Percentiles rank a stretch among this genome's conserved stretches.
Conservation (phyloP, 2,797 vertebrate species). For the Peromyscus aztecus region DNA sequence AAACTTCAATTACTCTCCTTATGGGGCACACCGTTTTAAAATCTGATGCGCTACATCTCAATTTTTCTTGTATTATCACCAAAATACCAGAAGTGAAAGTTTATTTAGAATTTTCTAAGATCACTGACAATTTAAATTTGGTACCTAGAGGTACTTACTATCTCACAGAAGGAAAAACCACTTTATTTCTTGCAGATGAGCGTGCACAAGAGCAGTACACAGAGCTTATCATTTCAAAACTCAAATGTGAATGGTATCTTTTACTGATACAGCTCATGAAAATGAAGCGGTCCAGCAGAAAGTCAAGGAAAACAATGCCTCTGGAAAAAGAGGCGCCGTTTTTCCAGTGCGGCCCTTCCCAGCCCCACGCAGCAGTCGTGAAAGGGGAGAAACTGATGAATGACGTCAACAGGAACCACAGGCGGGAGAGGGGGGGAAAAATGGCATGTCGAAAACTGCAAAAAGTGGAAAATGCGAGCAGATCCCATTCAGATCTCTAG, state of each 20-base stretch:
- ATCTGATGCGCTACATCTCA: neutral
- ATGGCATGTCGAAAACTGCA: slow-evolving; percentile 53
- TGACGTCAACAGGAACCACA: neutral
- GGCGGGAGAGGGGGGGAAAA: slow-evolving; percentile 56
- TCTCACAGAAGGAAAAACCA: neutral
- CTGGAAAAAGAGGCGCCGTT: slow-evolving; percentile 36
- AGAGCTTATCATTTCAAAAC: slow-evolving; percentile 37
- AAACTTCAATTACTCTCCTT: neutral
- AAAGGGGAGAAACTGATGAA: slow-evolving; percentile 12
- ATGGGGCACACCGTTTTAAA: neutral
- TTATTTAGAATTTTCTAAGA: slow-evolving; percentile 20
- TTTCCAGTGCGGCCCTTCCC: neutral
- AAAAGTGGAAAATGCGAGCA: slow-evolving; percentile 69
- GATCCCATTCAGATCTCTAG: slow-evolving; percentile 75
- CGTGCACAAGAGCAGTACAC: slow-evolving; percentile 24
- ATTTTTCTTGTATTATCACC: neutral
- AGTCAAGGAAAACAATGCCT: slow-evolving; percentile 3
- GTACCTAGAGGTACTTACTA: slow-evolving; percentile 39
- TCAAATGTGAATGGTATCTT: slow-evolving; percentile 27
- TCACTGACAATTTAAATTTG: slow-evolving; percentile 47
- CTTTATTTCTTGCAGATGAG: neutral
- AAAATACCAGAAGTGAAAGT: neutral
- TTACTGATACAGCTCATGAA: slow-evolving; percentile 9
- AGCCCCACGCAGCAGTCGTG: neutral
- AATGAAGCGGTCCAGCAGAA: slow-evolving; percentile 28